phyloP scores from a whole-genome alignment of 92 coral and sea anemone species.

The Phenganax marumi region DNA sequence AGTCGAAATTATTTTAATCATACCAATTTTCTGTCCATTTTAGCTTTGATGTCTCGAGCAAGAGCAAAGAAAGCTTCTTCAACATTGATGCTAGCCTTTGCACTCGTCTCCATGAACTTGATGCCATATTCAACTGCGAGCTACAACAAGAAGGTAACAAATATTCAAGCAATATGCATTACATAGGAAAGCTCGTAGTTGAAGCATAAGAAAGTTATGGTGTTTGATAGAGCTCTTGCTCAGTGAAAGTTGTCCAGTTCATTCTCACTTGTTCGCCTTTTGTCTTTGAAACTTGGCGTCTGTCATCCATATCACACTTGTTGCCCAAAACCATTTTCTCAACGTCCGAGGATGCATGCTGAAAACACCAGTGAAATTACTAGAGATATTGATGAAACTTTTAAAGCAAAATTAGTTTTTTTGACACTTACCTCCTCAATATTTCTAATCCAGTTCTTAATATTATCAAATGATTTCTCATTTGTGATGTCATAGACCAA shows the following conservation, averaged over 20 bases:
- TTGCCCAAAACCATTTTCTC: conserved; percentile 98
- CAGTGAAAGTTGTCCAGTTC: too few species aligned
- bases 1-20: conserved; percentile 23
- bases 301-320: conserved; percentile 97
- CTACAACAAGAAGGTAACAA: neutral
- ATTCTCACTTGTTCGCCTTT: conserved; percentile 80
- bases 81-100: conserved; percentile 80
- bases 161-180: neutral
- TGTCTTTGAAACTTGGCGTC: conserved; percentile 90
- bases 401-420: too few species aligned
- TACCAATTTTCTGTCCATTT: conserved; percentile 98
- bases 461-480: conserved; percentile 92
- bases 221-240: too few species aligned
- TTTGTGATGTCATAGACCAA: conserved; percentile 97
- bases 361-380: neutral
- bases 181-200: too few species aligned
- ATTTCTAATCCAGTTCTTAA: conserved; percentile 96
- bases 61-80: conserved; percentile 75
- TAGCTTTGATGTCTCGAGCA: conserved; percentile 94
- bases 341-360: conserved; percentile 99
- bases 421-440: conserved; percentile 81
- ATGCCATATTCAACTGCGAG: conserved; percentile 17
- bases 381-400: too few species aligned
- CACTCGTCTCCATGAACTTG: conserved; percentile 98
- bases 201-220: too few species aligned